A percentile compares a stretch with the other conserved stretches of the same genome.
Evolutionary conservation across 2,888 invertebrate species (phyloP).

Genomic region (Geotrupes spiniger): DNA sequence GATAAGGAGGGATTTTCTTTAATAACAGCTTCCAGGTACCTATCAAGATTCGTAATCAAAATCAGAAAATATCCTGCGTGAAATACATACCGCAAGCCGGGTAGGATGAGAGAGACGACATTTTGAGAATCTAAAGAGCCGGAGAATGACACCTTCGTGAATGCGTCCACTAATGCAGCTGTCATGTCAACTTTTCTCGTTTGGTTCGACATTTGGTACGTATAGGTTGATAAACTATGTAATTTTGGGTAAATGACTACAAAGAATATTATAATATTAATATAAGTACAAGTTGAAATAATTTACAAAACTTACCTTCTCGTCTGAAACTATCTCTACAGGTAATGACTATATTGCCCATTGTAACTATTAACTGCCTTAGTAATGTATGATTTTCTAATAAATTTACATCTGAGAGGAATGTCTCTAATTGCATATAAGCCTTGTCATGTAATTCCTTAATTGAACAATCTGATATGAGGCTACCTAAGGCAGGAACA

Average conservation of each 20-base stretch:
- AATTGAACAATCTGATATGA: slow-evolving; percentile 54
- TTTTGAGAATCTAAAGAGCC: slow-evolving; percentile 53
- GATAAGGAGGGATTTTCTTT: slow-evolving; percentile 49
- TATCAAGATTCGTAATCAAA: slow-evolving; percentile 23
- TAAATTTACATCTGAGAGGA: slow-evolving; percentile 45
- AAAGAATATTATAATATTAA: slow-evolving; percentile 27
- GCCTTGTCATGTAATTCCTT: slow-evolving; percentile 57
- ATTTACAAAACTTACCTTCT: slow-evolving; percentile 55
- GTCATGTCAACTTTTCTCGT: slow-evolving; percentile 58
- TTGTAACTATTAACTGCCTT: slow-evolving; percentile 59
- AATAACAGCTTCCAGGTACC: slow-evolving; percentile 52
- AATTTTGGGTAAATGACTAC: slow-evolving; percentile 63
- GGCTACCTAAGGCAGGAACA: slow-evolving; percentile 60
- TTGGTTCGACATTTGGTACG: slow-evolving; percentile 55
- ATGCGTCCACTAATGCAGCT: slow-evolving; percentile 62
- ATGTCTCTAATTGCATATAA: slow-evolving; percentile 53
- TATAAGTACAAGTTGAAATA: slow-evolving; percentile 1
- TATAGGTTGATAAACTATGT: slow-evolving; percentile 56
- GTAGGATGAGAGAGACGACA: slow-evolving; percentile 51
- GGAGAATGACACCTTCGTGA: slow-evolving; percentile 56
- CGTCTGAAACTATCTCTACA: slow-evolving; percentile 59
- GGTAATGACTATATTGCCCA: slow-evolving; percentile 60
- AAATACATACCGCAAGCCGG: slow-evolving; percentile 51
- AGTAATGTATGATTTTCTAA: slow-evolving; percentile 52
- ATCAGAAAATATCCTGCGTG: too few species aligned